These are phyloP conservation scores for Conomelus anceps DNA, from an alignment of 2,888 invertebrate species.

Conservation along the genomic window DNA sequence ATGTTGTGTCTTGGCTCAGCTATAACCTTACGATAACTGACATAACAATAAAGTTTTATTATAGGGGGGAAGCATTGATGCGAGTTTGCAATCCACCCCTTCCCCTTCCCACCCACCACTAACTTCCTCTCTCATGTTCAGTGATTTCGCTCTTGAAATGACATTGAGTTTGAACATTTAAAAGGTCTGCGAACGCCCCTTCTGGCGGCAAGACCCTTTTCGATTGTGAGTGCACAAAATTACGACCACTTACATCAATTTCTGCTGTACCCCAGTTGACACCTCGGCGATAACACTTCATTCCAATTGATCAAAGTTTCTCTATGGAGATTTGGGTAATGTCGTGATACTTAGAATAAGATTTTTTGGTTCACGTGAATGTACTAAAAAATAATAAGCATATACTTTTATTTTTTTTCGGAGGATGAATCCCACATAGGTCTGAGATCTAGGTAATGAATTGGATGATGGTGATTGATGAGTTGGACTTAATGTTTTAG, in stretches of 20 bases:
- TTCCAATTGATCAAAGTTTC: not conserved
- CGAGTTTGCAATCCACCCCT: not conserved
- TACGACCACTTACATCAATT: not conserved
- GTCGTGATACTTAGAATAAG: too few relatives aligned
- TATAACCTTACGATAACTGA: not conserved
- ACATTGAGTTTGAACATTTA: not conserved
- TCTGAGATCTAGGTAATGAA: too few relatives aligned
- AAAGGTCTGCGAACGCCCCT: not conserved
- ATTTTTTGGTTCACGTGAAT: too few relatives aligned
- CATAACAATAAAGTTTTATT: slow-evolving; percentile 9
- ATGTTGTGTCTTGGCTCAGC: not conserved
- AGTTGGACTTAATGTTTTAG: too few relatives aligned
- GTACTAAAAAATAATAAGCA: too few relatives aligned
- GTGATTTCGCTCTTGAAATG: not conserved
- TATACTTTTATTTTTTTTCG: too few relatives aligned
- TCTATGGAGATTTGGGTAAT: not conserved
- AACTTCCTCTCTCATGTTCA: not conserved
- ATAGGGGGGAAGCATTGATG: not conserved
- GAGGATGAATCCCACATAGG: too few relatives aligned
- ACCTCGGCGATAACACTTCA: not conserved
- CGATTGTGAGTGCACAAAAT: not conserved
- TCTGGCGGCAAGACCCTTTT: not conserved
- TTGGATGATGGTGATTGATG: too few relatives aligned
- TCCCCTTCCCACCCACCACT: not conserved
- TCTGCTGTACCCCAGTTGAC: not conserved